Base-by-base conservation (phyloP, 2,797 vertebrate genomes). In the Malurus leucopterus region DNA sequence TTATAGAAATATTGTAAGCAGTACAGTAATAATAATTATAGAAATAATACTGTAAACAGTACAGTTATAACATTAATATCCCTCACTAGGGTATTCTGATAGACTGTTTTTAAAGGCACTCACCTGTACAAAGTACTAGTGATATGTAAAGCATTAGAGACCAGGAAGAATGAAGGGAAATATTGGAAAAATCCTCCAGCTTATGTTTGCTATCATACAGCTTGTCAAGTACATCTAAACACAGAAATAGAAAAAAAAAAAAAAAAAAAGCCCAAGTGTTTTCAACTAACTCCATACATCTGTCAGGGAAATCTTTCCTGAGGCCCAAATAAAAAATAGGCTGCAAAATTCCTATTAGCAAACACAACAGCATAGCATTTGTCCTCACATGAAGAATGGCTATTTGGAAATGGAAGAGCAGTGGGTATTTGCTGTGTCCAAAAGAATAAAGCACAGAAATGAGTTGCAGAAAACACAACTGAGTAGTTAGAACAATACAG, bases 131-230 rank as follows among this genome's bases (percentile, higher is more conserved):
- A 74, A 38, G 15, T 20, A 6, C 11, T 20, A 59, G 23, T 10
- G 8, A 63, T 36, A 2, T 8, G 3, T 8, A 17, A 36, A 89
- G 8, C 9, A 4, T 41, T 50, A 62, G 24, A 3, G 14, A 46
- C 24, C n/a, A 59, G n/a, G 1, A 50, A 13, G 6, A 79, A 63
- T 21, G 23, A 76, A 73, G 3, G 3, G 5, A 11, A 74, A 8
- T 13, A 50, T 0, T 61, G 4, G 9, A 18, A 73, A 89, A 53
- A 69, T 0, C 0, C 17, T n/a, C 68, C 47, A 23, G 5, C 4
- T 69, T n/a, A 21, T 8, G 11, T 65, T 44, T 6, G 55, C 9
- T 40, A 26, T 10, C 34, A 74, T 8, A 50, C 3, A 63, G 12
- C 8, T 77, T 64, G 11, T 26, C 19, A 81, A 62, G 8, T 22